phyloP scores from a whole-genome alignment of 2,888 invertebrate genomes.

The Morpho achilles region DNA sequence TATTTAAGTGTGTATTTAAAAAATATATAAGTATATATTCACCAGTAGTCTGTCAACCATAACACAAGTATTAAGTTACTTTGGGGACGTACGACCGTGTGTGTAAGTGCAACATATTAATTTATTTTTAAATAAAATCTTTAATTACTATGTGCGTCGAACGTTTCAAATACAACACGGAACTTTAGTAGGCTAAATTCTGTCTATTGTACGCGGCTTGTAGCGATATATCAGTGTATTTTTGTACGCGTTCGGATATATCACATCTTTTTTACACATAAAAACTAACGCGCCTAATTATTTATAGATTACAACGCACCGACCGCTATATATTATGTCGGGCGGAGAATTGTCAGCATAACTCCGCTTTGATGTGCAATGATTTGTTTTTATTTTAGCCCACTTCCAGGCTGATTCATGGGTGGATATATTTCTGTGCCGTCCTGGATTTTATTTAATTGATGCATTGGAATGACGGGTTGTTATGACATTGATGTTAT shows the following conservation, averaged over 20 bases:
- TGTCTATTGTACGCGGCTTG: constrained; percentile 54
- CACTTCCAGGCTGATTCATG: constrained; percentile 72
- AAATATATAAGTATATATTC: no score
- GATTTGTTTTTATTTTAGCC: constrained; percentile 75
- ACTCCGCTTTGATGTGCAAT: constrained; percentile 75
- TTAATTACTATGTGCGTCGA: no score
- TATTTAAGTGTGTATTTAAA: no score
- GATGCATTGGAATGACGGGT: constrained; percentile 57
- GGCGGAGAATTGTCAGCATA: constrained; percentile 76
- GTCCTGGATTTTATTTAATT: constrained; percentile 60
- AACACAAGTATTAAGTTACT: no score
- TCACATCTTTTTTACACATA: constrained; percentile 75
- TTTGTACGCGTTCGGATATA: constrained; percentile 61
- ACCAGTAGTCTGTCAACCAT: no score
- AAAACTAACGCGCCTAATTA: constrained; percentile 78
- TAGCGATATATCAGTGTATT: constrained; percentile 70
- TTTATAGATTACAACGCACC: constrained; percentile 78
- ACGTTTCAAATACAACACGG: no score
- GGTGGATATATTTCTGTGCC: constrained; percentile 67
- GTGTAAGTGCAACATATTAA: no score
- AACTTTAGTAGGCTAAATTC: no score
- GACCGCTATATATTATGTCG: constrained; percentile 74
- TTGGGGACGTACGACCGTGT: no score
- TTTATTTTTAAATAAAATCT: no score
- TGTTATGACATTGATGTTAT: constrained; percentile 21